phyloP scores from a whole-genome alignment of 2,888 invertebrate genomes.

The Tubulanus polymorphus region DNA sequence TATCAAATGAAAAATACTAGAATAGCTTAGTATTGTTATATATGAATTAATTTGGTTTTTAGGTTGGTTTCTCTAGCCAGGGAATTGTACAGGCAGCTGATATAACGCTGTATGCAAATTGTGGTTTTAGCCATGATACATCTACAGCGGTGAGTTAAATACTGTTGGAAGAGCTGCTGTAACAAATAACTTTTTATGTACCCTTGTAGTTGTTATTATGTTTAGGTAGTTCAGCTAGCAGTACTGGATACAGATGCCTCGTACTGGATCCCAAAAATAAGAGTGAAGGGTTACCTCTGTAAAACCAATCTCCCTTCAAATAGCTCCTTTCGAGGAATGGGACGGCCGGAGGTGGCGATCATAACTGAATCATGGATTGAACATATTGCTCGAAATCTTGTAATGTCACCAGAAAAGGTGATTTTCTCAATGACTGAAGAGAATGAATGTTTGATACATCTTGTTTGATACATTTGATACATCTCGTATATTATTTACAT shows the following conservation, averaged over 20 bases:
- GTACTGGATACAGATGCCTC: no score
- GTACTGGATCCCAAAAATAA: slow-evolving; percentile 9
- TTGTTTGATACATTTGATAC: no score
- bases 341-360: slow-evolving; percentile 88
- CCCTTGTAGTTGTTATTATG: no score
- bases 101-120: slow-evolving; percentile 74
- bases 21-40: background rate
- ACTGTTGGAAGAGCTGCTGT: no score
- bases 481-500: background rate
- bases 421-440: no score
- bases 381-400: slow-evolving; percentile 71
- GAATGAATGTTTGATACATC: no score
- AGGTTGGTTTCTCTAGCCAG: slow-evolving; percentile 65
- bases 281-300: slow-evolving; percentile 10
- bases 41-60: slow-evolving; percentile 2
- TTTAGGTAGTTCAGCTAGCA: no score
- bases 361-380: slow-evolving; percentile 74
- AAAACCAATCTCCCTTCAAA: slow-evolving; percentile 13
- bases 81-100: slow-evolving; percentile 73
- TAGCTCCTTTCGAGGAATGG: slow-evolving; percentile 58
- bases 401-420: no score
- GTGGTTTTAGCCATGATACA: slow-evolving; percentile 74
- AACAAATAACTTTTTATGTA: no score
- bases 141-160: slow-evolving; percentile 60
- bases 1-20: background rate